These are phyloP conservation scores for Ceratina japonica DNA, from an alignment of 1,140 invertebrate genomes.

Conservation along the genomic window DNA sequence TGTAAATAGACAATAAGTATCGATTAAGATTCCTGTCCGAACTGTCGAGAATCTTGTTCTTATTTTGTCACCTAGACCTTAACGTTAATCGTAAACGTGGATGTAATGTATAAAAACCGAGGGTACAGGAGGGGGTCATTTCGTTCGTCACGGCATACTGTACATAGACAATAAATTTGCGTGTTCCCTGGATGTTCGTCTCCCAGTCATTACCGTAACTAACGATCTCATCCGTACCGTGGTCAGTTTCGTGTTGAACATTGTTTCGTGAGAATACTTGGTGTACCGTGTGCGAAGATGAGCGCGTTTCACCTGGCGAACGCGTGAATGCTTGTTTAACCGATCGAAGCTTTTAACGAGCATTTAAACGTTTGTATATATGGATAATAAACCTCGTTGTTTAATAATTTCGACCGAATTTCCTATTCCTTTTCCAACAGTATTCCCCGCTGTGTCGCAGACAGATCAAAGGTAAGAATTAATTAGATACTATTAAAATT, in stretches of 20 bases:
- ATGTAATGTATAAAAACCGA: conserved; percentile 5
- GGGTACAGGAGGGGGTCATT: neutral
- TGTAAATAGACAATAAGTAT: conserved; percentile 66
- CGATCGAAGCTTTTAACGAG: conserved; percentile 36
- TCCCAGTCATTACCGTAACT: conserved; percentile 30
- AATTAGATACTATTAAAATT: too few relatives aligned
- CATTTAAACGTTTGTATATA: conserved; percentile 73
- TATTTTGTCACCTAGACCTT: conserved; percentile 56
- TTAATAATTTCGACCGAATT: conserved; percentile 54
- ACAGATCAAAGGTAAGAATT: too few relatives aligned
- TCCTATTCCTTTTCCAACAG: neutral
- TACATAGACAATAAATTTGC: conserved; percentile 68
- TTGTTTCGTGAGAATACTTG: conserved; percentile 39
- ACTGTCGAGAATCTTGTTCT: conserved; percentile 43
- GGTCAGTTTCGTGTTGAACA: conserved; percentile 18
- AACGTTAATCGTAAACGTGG: conserved; percentile 35
- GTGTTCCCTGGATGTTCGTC: conserved; percentile 29
- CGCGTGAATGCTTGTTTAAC: conserved; percentile 48
- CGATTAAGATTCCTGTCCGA: conserved; percentile 45
- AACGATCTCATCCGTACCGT: neutral
- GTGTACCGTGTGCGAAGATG: conserved; percentile 29
- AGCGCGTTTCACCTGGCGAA: conserved; percentile 31
- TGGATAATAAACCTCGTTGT: conserved; percentile 71
- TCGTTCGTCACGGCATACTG: conserved; percentile 48
- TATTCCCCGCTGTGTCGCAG: fast-evolving